Evolutionary conservation across 2,797 vertebrate genomes (phyloP).

Genomic region (Cygnus olor): DNA sequence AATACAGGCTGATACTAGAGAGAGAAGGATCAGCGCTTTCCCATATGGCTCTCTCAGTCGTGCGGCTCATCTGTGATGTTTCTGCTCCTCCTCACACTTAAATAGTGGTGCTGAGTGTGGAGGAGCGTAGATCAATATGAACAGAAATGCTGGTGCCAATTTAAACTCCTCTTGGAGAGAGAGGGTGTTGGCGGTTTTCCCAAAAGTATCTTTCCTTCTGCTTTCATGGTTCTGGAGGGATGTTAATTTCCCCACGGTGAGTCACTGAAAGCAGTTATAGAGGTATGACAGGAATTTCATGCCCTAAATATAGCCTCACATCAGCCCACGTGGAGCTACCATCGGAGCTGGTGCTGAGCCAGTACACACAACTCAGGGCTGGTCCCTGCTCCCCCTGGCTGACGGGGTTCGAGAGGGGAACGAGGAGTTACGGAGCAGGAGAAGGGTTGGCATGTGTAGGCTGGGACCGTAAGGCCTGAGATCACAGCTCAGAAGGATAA

Average conservation of each 20-base stretch:
- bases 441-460: fast-evolving
- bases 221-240: not conserved
- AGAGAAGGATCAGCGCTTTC: not conserved
- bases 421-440: not conserved
- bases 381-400: not conserved
- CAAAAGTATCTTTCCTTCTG: conserved; percentile 8
- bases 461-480: not conserved
- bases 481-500: not conserved
- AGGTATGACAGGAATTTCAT: conserved; percentile 35
- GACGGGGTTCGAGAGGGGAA: not conserved
- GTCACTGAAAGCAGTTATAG: conserved; percentile 9
- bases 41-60: not conserved
- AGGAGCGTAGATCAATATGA: not conserved
- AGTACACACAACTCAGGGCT: not conserved
- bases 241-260: conserved; percentile 23
- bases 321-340: not conserved
- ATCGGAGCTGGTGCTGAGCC: not conserved
- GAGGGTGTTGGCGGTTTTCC: not conserved
- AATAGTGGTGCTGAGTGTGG: not conserved
- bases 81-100: not conserved
- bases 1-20: not conserved
- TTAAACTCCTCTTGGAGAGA: not conserved
- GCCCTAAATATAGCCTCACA: conserved; percentile 13
- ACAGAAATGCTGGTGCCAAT: conserved; percentile 1
- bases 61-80: not conserved